These are phyloP conservation scores for Spinus olivaceus DNA, from an alignment of 2,797 vertebrate species.

Conservation along the genomic window DNA sequence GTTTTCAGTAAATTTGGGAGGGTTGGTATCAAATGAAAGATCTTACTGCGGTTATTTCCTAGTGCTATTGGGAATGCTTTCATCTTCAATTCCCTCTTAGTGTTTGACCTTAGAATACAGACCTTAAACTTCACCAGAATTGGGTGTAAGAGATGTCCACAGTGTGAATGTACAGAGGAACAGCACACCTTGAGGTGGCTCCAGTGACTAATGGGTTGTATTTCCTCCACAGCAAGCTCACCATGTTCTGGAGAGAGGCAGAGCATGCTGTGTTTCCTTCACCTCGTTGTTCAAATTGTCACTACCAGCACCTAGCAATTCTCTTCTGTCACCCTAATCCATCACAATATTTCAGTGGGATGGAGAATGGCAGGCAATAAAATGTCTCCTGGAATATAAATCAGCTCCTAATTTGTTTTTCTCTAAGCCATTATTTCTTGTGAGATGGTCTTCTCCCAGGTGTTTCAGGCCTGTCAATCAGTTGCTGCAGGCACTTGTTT, in stretches of 20 bases:
- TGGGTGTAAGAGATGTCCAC: not conserved
- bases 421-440: constrained; percentile 48
- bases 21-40: not conserved
- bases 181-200: not conserved
- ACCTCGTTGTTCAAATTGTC: not conserved
- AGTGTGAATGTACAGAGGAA: not conserved
- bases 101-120: not conserved
- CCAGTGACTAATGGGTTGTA: not conserved
- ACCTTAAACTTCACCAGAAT: not conserved
- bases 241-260: not conserved
- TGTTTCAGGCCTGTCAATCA: constrained; percentile 53
- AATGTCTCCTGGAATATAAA: constrained; percentile 64
- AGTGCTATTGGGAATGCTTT: not conserved
- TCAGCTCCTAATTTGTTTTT: constrained; percentile 55
- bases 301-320: constrained; percentile 14
- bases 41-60: not conserved
- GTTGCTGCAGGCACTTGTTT: constrained; percentile 15
- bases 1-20: not conserved
- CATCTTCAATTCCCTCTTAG: not conserved
- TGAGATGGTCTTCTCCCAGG: constrained; percentile 19
- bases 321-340: constrained; percentile 12
- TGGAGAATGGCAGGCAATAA: constrained; percentile 56
- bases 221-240: not conserved
- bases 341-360: constrained; percentile 40
- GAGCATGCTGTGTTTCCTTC: not conserved